These are phyloP conservation scores for Limnephilus auricula DNA, from an alignment of 2,888 invertebrate species.

Conservation along the genomic window DNA sequence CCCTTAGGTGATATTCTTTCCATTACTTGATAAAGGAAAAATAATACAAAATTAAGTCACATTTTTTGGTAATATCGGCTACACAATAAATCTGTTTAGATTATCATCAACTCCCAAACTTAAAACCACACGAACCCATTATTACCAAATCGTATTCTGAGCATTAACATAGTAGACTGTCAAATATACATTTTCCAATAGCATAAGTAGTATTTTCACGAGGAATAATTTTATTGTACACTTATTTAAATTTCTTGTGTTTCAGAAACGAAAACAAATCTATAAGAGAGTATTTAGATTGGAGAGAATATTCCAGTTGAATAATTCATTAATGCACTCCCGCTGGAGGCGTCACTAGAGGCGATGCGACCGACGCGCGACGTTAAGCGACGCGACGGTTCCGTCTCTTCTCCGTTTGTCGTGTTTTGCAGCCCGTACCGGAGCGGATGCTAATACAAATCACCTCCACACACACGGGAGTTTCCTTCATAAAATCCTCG, in stretches of 20 bases:
- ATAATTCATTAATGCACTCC: slow-evolving; percentile 18
- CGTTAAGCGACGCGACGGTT: not conserved
- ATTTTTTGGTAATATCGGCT: no score
- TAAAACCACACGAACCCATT: not conserved
- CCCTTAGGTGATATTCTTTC: no score
- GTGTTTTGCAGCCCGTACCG: not conserved
- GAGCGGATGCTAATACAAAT: slow-evolving; percentile 23
- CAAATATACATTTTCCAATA: not conserved
- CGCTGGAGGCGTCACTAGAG: not conserved
- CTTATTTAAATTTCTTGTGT: not conserved
- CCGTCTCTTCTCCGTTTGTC: not conserved
- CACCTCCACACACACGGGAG: not conserved
- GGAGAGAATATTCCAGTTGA: not conserved
- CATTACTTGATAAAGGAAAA: no score
- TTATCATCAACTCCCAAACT: not conserved
- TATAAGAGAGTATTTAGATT: not conserved
- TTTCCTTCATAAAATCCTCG: not conserved
- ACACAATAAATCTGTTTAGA: no score
- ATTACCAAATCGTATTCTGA: not conserved
- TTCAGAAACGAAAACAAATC: not conserved
- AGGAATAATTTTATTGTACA: not conserved
- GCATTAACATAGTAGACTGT: not conserved
- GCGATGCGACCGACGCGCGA: not conserved
- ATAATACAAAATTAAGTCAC: no score
- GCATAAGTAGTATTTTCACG: not conserved